A percentile compares a stretch with the other conserved stretches of the same genome.
Evolutionary conservation across 2,888 invertebrate genomes (phyloP).

Genomic region (Drosophila affinis): DNA sequence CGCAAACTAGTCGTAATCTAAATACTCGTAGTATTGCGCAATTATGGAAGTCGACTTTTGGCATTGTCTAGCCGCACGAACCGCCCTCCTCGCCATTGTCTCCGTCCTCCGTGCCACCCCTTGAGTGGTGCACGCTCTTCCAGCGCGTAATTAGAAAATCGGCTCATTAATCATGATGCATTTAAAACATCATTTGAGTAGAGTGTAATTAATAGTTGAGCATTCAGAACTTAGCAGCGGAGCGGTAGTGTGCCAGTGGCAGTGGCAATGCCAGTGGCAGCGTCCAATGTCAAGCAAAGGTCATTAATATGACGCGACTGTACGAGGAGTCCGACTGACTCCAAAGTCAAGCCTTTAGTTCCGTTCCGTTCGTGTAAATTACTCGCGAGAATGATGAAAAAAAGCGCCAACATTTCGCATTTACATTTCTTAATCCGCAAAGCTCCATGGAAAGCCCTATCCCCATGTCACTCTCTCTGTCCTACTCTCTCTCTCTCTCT

Average conservation of each 20-base stretch:
- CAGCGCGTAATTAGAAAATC: constrained; percentile 70
- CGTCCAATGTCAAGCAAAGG: constrained; percentile 71
- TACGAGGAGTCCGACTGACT: not conserved
- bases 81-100: constrained; percentile 5
- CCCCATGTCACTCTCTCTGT: not conserved
- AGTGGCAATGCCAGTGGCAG: constrained; percentile 48
- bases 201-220: constrained; percentile 71
- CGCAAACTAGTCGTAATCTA: constrained; percentile 11
- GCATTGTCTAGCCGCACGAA: constrained; percentile 9
- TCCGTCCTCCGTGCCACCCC: not conserved
- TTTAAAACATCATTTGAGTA: constrained; percentile 74
- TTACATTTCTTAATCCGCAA: constrained; percentile 61
- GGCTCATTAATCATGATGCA: constrained; percentile 70
- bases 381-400: constrained; percentile 30
- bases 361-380: constrained; percentile 54
- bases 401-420: constrained; percentile 40
- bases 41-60: constrained; percentile 13
- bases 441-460: constrained; percentile 28
- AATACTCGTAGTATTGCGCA: constrained; percentile 1
- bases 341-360: constrained; percentile 61
- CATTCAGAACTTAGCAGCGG: not conserved
- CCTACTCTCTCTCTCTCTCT: not conserved
- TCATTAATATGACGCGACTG: constrained; percentile 61
- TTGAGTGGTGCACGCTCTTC: not conserved
- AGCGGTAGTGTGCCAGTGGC: constrained; percentile 43